Evolutionary conservation across 2,113 vertebrate genomes (phyloP).

Genomic region (Urocolius indicus): DNA sequence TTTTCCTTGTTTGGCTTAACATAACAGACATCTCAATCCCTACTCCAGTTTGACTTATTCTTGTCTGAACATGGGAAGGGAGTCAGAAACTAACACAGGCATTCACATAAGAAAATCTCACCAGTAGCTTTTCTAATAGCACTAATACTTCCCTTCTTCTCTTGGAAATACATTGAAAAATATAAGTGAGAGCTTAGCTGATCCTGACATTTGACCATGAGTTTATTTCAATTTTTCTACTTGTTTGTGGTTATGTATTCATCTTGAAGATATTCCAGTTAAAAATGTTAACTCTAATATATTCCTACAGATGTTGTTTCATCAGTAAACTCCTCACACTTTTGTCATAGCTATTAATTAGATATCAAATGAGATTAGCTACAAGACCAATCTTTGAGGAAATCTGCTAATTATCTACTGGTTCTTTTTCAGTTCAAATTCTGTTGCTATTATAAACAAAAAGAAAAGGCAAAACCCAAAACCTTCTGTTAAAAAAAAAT

Average conservation of each 20-base stretch:
- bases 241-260: neutral
- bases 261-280: neutral
- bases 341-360: neutral
- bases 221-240: neutral
- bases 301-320: neutral
- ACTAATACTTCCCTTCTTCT: neutral
- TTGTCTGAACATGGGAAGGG: neutral
- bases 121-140: neutral
- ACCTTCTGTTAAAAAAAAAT: neutral
- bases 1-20: neutral
- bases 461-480: neutral
- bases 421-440: neutral
- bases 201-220: neutral
- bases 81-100: neutral
- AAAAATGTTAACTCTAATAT: neutral
- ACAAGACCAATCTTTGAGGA: neutral
- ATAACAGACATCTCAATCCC: neutral
- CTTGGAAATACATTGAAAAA: neutral
- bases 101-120: neutral
- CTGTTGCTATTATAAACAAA: neutral
- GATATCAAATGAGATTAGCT: neutral
- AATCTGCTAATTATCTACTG: neutral
- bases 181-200: neutral
- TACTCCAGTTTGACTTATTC: neutral
- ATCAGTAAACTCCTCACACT: neutral